Evolutionary conservation across 2,888 invertebrate genomes (phyloP), one percentile per base, ranked within the genome.

Genomic region (Iselma pallidipennis): DNA sequence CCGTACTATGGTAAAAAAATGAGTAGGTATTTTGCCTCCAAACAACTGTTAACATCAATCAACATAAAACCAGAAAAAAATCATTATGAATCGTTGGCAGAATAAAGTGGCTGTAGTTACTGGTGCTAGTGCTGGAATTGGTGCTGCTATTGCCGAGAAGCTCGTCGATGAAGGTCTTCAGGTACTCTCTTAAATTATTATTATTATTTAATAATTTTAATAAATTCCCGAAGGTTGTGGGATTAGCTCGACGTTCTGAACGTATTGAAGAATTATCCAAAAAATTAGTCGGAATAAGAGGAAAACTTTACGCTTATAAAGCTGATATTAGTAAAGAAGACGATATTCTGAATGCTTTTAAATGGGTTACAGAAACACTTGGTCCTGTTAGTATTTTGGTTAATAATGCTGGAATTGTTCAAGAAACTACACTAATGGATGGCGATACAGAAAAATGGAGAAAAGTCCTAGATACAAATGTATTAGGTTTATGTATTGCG

Each of bases 281-380:
- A 19, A 59, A 63, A 10, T 53, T 55, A 25, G 28, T 50, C 25
- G 63, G 55, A 49, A 54, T 59, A 31, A 58, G 50, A 21, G 71
- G 70, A 2, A 63, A 61, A 49, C 49, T 69, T 9, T 58, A 70
- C 28, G 59, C 65, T 1, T 16, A 63, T 12, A 61, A 66, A 55
- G 55, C 54, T 16, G 71, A 71, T 50, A 28, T 71, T 4, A 61
- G 63, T 4, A 68, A 68, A 16, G 65, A 66, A 57, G 61, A 63
- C 23, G 69, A 71, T 16, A 60, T 71, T 19, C 12, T 68, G n/a
- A n/a, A n/a, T n/a, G n/a, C n/a, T n/a, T n/a, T n/a, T n/a, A n/a
- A n/a, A n/a, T n/a, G n/a, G n/a, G n/a, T n/a, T n/a, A n/a, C n/a
- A n/a, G n/a, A n/a, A n/a, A n/a, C n/a, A n/a, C n/a, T n/a, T n/a